Evolutionary conservation across 2,113 vertebrate genomes (phyloP), one percentile per base, ranked within the genome.

Genomic region (Phrynosoma blainvillii): DNA sequence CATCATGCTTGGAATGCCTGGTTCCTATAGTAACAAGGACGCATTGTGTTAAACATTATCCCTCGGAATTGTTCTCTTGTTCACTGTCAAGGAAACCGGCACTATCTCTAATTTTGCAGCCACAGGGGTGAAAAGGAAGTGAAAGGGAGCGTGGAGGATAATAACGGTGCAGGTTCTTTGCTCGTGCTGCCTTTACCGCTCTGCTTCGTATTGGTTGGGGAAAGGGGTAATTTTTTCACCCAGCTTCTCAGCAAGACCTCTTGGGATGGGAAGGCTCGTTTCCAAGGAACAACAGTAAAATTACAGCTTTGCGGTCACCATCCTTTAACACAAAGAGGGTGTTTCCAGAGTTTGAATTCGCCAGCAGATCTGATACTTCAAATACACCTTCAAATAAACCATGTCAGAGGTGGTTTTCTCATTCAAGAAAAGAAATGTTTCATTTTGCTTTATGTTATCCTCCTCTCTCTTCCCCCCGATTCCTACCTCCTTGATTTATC

Each of bases 51-150:
- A 42, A 74, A 0, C 89, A 47, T 75, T 84, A 71, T 89, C 82
- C 81, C 83, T 36, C 16, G 30, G 77, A 54, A 16, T 20, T 74
- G 10, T 90, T 86, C 52, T 70, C 54, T 87, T 47, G 21, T 83
- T 92, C 88, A 89, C 87, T 86, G 89, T 21, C 90, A 88, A 92
- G 84, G 84, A 88, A 94, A 90, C 86, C 78, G 75, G 52, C 36
- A 30, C 84, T 87, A 84, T 0, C 0, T 30, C 78, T 83, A 0
- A 36, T 90, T 90, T 92, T n/a, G 27, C 78, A 70, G 32, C 54
- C 80, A 77, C 54, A 74, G 83, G 70, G 66, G 71, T 86, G 88
- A 89, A 32, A 84, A 21, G 74, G 65, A 76, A 86, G 65, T 47
- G 79, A 88, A 87, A 74, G 32, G 78, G 66, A 89, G 62, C 71